These are phyloP conservation scores for Megalurothrips usitatus DNA, from an alignment of 2,888 invertebrate genomes.

Conservation along the genomic window DNA sequence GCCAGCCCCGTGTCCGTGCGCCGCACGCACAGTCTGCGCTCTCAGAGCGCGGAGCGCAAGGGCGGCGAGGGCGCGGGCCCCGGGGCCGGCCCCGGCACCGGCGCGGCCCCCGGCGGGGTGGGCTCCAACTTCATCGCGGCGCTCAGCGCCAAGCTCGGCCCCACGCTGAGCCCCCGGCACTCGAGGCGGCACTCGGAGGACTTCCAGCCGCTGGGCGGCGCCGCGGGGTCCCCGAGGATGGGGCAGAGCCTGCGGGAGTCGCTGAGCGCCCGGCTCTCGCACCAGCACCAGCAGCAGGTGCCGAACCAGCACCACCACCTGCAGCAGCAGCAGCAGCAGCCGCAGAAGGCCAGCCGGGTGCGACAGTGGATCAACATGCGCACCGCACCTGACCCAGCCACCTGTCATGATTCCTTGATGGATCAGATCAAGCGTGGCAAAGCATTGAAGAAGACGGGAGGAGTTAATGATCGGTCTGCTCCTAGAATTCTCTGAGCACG, in stretches of 20 bases:
- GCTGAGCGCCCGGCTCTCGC: slow-evolving; percentile 69
- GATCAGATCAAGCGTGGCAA: slow-evolving; percentile 89
- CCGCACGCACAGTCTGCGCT: slow-evolving; percentile 38
- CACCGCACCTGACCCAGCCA: slow-evolving; percentile 64
- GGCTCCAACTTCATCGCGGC: slow-evolving; percentile 65
- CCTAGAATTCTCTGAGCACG: slow-evolving; percentile 70
- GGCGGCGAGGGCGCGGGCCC: slow-evolving; percentile 33
- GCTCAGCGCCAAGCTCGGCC: slow-evolving; percentile 64
- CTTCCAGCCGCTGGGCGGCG: slow-evolving; percentile 34
- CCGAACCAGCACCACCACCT: slow-evolving; percentile 38
- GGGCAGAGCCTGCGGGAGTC: slow-evolving; percentile 68
- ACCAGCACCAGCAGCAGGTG: slow-evolving; percentile 55
- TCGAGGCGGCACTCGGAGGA: slow-evolving; percentile 52
- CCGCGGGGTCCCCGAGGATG: slow-evolving; percentile 5
- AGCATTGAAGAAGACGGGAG: slow-evolving; percentile 69
- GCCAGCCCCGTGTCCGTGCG: slow-evolving; percentile 62
- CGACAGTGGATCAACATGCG: slow-evolving; percentile 61
- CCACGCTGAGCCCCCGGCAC: slow-evolving; percentile 56
- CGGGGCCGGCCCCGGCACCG: slow-evolving; percentile 45
- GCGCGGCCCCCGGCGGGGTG: slow-evolving; percentile 48
- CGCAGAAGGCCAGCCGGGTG: slow-evolving; percentile 58
- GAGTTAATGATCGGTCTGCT: slow-evolving; percentile 79
- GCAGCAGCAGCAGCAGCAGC: slow-evolving; percentile 43
- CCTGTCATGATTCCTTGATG: slow-evolving; percentile 85
- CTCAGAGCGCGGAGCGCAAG: slow-evolving; percentile 31